phyloP scores from a whole-genome alignment of 1,140 invertebrate genomes.

The Sarcophaga bullata region DNA sequence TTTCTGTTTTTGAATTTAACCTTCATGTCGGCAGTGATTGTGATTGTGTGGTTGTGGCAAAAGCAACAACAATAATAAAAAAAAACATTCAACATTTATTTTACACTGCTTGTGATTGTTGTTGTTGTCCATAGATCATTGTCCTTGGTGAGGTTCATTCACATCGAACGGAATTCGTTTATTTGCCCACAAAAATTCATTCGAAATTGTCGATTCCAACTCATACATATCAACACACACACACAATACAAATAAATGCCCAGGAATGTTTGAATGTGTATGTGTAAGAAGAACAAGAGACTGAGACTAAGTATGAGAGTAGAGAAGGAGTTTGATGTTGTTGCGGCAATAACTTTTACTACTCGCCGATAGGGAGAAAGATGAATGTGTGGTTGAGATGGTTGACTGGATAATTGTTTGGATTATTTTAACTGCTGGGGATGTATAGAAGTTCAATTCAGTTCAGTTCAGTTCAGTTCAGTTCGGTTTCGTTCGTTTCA shows the following conservation, averaged over 20 bases:
- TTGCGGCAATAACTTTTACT: conserved; percentile 3
- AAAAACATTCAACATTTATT: background rate
- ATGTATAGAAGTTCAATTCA: background rate
- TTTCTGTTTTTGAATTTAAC: background rate
- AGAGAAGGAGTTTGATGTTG: background rate
- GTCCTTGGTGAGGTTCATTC: conserved; percentile 37
- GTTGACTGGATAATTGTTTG: background rate
- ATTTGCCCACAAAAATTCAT: conserved; percentile 34
- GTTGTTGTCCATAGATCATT: conserved; percentile 32
- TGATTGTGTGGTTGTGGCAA: background rate
- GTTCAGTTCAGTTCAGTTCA: background rate
- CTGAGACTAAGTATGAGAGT: too few relatives aligned
- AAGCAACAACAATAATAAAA: background rate
- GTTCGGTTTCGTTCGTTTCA: background rate
- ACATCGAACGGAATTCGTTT: conserved; percentile 30
- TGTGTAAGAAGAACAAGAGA: background rate
- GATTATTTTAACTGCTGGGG: background rate
- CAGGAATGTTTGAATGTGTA: background rate
- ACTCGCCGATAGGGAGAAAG: background rate
- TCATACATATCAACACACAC: background rate
- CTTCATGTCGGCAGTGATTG: background rate
- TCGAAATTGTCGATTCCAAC: background rate
- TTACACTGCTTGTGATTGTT: background rate
- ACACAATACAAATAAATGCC: background rate
- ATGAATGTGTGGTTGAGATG: background rate